Conservation (phyloP, 2,797 vertebrate genomes). For the Meda fulgida region DNA sequence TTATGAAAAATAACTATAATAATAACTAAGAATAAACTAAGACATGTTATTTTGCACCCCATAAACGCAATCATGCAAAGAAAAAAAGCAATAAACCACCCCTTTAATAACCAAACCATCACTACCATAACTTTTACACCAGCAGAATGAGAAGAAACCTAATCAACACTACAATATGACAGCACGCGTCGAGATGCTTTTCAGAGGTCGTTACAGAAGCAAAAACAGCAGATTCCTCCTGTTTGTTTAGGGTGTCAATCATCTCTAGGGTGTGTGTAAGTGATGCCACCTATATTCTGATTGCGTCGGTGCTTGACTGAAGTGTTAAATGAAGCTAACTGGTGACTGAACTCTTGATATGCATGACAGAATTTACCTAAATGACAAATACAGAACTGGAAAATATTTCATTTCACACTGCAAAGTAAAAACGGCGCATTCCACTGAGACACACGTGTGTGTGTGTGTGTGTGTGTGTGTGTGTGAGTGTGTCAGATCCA, state of each 20-base stretch:
- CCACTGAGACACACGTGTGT: constrained; percentile 15
- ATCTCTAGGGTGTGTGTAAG: neutral
- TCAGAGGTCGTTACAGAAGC: too few species aligned
- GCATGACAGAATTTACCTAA: neutral
- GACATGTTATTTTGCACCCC: too few species aligned
- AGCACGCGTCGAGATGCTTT: too few species aligned
- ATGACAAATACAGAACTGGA: neutral
- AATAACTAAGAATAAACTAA: too few species aligned
- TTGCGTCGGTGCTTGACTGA: neutral
- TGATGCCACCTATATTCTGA: neutral
- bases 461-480: constrained; percentile 20
- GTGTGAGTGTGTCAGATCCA: constrained; percentile 8
- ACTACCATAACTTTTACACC: too few species aligned
- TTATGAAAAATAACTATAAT: too few species aligned
- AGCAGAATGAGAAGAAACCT: too few species aligned
- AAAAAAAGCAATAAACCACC: too few species aligned
- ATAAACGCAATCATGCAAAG: too few species aligned
- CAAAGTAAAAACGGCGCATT: constrained; percentile 58
- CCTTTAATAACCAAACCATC: too few species aligned
- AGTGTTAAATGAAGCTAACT: neutral
- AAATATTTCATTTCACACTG: constrained; percentile 40
- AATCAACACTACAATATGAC: too few species aligned
- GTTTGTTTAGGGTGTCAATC: neutral
- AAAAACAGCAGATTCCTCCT: neutral
- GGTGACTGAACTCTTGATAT: neutral